These are phyloP conservation scores for Dufourea novaeangliae DNA, from an alignment of 1,140 invertebrate species.

Conservation along the genomic window DNA sequence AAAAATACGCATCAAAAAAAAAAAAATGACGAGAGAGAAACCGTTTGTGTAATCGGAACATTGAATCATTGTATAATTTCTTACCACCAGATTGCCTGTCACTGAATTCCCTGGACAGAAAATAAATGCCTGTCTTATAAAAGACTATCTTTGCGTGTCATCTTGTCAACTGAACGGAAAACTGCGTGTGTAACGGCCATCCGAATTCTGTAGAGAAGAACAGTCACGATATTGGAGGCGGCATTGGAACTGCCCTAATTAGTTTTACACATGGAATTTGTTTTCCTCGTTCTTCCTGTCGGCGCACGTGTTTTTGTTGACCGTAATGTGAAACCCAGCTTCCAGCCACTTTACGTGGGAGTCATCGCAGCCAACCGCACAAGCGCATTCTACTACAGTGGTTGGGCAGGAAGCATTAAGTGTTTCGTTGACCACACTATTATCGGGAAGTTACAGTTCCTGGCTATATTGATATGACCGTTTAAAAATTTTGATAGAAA, in stretches of 20 bases:
- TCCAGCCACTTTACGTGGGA: slow-evolving; percentile 57
- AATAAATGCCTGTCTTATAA: slow-evolving; percentile 41
- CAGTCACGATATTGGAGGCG: neutral
- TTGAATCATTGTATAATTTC: slow-evolving; percentile 30
- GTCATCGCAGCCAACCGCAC: slow-evolving; percentile 17
- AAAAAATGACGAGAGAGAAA: neutral
- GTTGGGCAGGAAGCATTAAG: slow-evolving; percentile 20
- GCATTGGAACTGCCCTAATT: slow-evolving; percentile 60
- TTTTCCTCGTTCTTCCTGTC: slow-evolving; percentile 39
- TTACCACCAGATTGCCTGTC: slow-evolving; percentile 31
- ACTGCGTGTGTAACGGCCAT: neutral
- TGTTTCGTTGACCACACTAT: neutral
- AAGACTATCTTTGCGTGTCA: slow-evolving; percentile 21
- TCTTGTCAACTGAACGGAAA: no score
- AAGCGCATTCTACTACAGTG: no score
- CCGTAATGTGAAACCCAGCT: slow-evolving; percentile 71
- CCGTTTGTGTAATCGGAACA: slow-evolving; percentile 13
- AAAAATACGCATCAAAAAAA: neutral
- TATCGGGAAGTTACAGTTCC: no score
- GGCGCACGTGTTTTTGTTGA: slow-evolving; percentile 67
- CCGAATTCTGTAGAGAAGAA: slow-evolving; percentile 18
- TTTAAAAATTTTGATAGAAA: no score
- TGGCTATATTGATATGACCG: no score
- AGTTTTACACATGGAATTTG: slow-evolving; percentile 67
- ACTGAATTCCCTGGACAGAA: slow-evolving; percentile 14